Evolutionary conservation across 2,113 vertebrate species (phyloP).

Genomic region (Callopanchax toddi): DNA sequence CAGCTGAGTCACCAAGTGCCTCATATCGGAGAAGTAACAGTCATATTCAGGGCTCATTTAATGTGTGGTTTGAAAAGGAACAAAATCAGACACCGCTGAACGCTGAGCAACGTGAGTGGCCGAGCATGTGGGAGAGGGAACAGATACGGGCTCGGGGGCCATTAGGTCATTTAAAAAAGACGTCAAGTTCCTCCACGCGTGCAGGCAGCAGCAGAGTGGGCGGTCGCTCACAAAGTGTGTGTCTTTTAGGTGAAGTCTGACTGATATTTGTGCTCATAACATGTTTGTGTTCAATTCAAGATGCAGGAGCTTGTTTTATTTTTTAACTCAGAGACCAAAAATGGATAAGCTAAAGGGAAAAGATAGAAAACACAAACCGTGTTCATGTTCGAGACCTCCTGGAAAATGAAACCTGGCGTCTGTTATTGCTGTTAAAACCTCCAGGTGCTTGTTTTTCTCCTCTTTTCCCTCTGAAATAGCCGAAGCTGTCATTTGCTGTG

Average conservation of each 20-base stretch:
- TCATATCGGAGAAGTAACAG: slow-evolving; percentile 27
- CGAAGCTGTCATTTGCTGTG: slow-evolving; percentile 16
- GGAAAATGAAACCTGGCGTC: slow-evolving; percentile 26
- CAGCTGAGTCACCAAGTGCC: slow-evolving; percentile 54
- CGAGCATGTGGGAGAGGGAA: slow-evolving; percentile 38
- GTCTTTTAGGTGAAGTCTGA: slow-evolving; percentile 7
- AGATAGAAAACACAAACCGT: background rate
- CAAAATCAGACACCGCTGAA: slow-evolving; percentile 8
- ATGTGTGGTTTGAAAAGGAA: slow-evolving; percentile 16
- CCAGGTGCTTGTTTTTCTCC: slow-evolving; percentile 17
- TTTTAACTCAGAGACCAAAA: background rate
- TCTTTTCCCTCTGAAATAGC: slow-evolving; percentile 15
- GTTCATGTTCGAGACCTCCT: slow-evolving; percentile 7
- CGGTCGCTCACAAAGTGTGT: slow-evolving; percentile 10
- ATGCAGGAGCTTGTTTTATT: background rate
- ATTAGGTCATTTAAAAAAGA: slow-evolving; percentile 42
- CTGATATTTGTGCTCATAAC: slow-evolving; percentile 4
- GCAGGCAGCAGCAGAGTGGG: slow-evolving; percentile 1
- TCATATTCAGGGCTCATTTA: slow-evolving; percentile 14
- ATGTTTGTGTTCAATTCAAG: background rate
- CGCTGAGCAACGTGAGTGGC: slow-evolving; percentile 35
- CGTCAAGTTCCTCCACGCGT: slow-evolving; percentile 11
- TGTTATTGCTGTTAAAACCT: slow-evolving; percentile 30
- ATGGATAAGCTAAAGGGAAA: slow-evolving; percentile 9
- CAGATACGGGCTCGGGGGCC: slow-evolving; percentile 34